Evolutionary conservation across 2,113 vertebrate species (phyloP).

Genomic region (Antigone vipio): DNA sequence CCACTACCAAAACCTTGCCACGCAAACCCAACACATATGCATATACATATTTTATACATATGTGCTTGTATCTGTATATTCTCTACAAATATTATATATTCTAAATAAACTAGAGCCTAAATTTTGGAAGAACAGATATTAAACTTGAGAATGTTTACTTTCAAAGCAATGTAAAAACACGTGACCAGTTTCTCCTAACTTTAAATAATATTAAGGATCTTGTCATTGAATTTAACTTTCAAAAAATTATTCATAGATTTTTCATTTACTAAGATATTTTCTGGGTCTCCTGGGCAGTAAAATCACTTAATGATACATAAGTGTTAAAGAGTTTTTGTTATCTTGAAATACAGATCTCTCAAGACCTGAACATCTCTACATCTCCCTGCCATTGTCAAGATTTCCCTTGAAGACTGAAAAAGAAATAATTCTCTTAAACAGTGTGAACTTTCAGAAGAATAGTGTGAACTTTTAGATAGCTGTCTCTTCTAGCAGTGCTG

Average conservation of each 20-base stretch:
- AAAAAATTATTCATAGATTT: not conserved
- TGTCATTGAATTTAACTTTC: not conserved
- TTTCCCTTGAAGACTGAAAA: not conserved
- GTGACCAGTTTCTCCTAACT: not conserved
- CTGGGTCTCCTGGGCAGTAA: not conserved
- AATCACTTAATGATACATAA: not conserved
- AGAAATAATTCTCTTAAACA: not conserved
- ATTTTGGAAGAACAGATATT: not conserved
- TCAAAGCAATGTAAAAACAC: not conserved
- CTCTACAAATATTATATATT: not conserved
- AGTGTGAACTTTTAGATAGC: not conserved
- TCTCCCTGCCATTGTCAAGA: not conserved
- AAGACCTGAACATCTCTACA: not conserved
- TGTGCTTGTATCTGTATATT: not conserved
- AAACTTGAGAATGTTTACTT: not conserved
- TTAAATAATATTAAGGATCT: not conserved
- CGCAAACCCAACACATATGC: too few relatives aligned
- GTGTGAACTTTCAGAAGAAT: not conserved
- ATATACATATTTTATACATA: not conserved
- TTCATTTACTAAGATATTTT: not conserved
- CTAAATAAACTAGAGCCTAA: not conserved
- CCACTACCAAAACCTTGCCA: too few relatives aligned
- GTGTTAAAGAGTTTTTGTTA: not conserved
- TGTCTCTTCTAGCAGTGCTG: not conserved
- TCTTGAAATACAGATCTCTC: not conserved